phyloP scores from a whole-genome alignment of 2,888 invertebrate species.

The Linnaemya vulpina region DNA sequence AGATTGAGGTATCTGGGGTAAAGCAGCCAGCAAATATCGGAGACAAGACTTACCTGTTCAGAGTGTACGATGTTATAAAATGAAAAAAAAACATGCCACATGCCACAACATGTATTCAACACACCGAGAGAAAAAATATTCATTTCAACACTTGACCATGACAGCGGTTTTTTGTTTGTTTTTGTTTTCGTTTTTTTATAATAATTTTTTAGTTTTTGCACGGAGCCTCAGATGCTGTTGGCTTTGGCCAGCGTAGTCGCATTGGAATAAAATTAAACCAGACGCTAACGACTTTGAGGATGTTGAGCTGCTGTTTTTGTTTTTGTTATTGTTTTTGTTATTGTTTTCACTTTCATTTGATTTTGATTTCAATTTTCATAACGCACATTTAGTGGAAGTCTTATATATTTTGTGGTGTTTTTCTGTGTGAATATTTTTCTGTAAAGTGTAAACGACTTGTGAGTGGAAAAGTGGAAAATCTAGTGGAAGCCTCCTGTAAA shows the following conservation, averaged over 20 bases:
- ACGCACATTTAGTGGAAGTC: constrained; percentile 2
- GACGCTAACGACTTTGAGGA: constrained; percentile 67
- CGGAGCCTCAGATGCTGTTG: not conserved
- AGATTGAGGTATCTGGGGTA: constrained; percentile 69
- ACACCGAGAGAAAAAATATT: constrained; percentile 9
- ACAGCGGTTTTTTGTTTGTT: constrained; percentile 32
- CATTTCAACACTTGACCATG: constrained; percentile 63
- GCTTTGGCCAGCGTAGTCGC: not conserved
- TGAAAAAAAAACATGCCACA: not conserved
- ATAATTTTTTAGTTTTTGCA: constrained; percentile 54
- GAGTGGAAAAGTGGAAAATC: constrained; percentile 69
- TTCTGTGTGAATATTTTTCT: not conserved
- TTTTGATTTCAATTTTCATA: constrained; percentile 63
- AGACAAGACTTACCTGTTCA: constrained; percentile 38
- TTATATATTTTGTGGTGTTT: not conserved
- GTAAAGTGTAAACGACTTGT: constrained; percentile 46
- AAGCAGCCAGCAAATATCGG: constrained; percentile 6
- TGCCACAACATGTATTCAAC: constrained; percentile 33
- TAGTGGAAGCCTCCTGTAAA: constrained; percentile 57
- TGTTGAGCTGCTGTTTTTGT: constrained; percentile 31
- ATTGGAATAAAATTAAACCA: constrained; percentile 62
- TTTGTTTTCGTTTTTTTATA: not conserved
- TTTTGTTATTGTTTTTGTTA: too few species aligned
- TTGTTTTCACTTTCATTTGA: constrained; percentile 64
- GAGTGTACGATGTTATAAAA: not conserved